Conservation (phyloP, 2,113 vertebrate genomes). For the Lampris megalopsis region DNA sequence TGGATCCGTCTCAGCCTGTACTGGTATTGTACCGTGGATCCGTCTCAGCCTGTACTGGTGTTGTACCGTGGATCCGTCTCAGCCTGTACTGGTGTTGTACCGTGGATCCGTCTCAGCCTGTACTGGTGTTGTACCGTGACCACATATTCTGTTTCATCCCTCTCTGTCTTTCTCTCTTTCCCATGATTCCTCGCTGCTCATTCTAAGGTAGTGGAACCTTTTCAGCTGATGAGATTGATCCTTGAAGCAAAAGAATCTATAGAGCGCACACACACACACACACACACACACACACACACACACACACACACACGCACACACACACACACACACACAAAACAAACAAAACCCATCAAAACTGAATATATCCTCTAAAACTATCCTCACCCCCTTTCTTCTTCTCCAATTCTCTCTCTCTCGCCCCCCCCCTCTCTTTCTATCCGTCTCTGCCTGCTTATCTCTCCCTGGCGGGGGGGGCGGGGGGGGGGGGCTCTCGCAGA, state of each 20-base stretch:
- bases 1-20: too few species aligned
- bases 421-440: background rate
- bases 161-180: background rate
- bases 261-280: background rate
- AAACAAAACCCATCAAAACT: slow-evolving; percentile 29
- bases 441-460: slow-evolving; percentile 43
- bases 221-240: slow-evolving; percentile 17
- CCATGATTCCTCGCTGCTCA: background rate
- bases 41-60: too few species aligned
- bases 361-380: slow-evolving; percentile 22
- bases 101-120: too few species aligned
- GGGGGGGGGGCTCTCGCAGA: background rate
- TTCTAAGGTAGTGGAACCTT: slow-evolving; percentile 7
- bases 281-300: too few species aligned
- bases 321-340: slow-evolving; percentile 1
- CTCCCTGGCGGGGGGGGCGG: background rate
- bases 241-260: background rate
- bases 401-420: background rate
- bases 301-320: too few species aligned
- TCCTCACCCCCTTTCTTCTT: background rate
- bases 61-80: too few species aligned
- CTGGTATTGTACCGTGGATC: too few species aligned
- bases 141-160: background rate
- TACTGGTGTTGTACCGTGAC: too few species aligned
- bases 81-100: too few species aligned